Evolutionary conservation across 1,140 invertebrate genomes (phyloP).

Genomic region (Diuraphis noxia): DNA sequence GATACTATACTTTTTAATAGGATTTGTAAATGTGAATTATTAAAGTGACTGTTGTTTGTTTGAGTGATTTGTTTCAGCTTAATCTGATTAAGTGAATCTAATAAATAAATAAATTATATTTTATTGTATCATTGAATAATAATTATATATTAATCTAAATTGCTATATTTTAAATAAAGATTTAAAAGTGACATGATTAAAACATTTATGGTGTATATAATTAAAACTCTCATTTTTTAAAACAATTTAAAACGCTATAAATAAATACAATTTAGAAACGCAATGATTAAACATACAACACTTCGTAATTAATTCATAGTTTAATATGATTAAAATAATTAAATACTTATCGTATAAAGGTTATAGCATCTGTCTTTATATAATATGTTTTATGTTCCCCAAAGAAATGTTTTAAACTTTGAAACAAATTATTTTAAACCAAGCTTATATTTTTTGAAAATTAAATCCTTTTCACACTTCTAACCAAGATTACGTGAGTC

Average conservation of each 20-base stretch:
- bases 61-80: slow-evolving; percentile 9
- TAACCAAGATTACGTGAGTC: not conserved
- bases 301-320: not conserved
- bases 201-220: not conserved
- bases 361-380: no score
- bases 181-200: not conserved
- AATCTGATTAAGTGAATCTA: not conserved
- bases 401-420: not conserved
- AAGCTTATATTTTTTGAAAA: not conserved
- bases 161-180: not conserved
- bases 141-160: not conserved
- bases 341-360: not conserved
- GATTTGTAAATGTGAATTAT: slow-evolving; percentile 36
- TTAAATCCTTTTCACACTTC: not conserved
- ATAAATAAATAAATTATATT: no score
- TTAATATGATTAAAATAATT: not conserved
- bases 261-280: not conserved
- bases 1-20: slow-evolving; percentile 38
- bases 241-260: not conserved
- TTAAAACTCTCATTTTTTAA: not conserved
- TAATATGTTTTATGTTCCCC: not conserved
- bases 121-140: not conserved
- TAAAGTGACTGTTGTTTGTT: slow-evolving; percentile 1
- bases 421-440: not conserved
- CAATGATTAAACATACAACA: not conserved